Base-by-base conservation (phyloP, 2,113 vertebrate species). In the Beaufortia kweichowensis region DNA sequence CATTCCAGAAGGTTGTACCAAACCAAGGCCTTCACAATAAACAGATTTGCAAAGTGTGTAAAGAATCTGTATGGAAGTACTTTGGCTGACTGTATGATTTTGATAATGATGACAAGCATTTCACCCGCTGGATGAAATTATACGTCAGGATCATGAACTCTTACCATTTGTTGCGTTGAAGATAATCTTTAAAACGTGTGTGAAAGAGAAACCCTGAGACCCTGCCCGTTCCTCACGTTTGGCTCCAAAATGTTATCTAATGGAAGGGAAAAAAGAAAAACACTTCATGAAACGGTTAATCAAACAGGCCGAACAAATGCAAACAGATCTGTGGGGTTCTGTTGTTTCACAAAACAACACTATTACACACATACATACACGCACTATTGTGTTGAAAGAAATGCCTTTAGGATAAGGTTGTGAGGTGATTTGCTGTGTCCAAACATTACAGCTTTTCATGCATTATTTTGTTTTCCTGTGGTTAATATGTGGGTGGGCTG, bases 401-500 rank as follows among this genome's bases (percentile, higher is more conserved):
- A 9, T 14, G 14, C 43, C 14, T 46, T 17, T 17, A 46, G 43
- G 1, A 43, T 14, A 43, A 65, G 62, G 35, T 41, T 33, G 28
- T 6, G 19, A 31, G 50, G n/a, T 31, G 17, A 70, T 70, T 55
- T 55, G 48, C n/a, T 11, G 0, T 55, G 10, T 69, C 46, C 66
- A 55, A 23, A 33, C 10, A 10, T 17, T 53, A 46, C 43, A 53
- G 48, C n/a, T 23, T 69, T 55, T 55, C 28, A 41, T 71, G 53
- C 53, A 56, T 71, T 60, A 61, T 74, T 61, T 61, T 74, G 71
- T 74, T 74, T 74, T 61, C 19, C 57, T 57, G 46, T 55, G 63
- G 43, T 24, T 67, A 59, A 57, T 41, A 66, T 66, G 33, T 76
- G 62, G 50, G 62, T 76, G 65, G 65, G 65, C 66, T 48, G 41